phyloP scores from a whole-genome alignment of 2,113 vertebrate genomes.

The Oncorhynchus keta region DNA sequence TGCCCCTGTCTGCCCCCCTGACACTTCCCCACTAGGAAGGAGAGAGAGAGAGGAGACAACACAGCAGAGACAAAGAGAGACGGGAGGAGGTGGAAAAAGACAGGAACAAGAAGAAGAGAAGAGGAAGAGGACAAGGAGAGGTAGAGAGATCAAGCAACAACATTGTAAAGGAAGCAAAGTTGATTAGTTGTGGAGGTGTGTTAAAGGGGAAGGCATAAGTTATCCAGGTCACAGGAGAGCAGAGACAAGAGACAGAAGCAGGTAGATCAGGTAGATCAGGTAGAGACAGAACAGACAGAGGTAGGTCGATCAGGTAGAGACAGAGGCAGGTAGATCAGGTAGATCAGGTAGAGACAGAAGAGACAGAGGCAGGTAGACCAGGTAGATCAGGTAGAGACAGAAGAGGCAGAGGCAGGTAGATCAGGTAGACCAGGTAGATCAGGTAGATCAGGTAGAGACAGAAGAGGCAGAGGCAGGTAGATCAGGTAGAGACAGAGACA shows the following conservation, averaged over 20 bases:
- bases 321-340: background rate
- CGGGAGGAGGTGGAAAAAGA: slow-evolving; percentile 39
- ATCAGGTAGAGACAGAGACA: slow-evolving; percentile 3
- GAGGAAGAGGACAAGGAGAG: slow-evolving; percentile 10
- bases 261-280: too few species aligned
- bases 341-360: background rate
- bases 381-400: background rate
- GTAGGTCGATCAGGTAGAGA: too few species aligned
- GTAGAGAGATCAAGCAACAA: slow-evolving; percentile 14
- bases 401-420: slow-evolving; percentile 43
- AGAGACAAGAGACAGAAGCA: slow-evolving; percentile 33
- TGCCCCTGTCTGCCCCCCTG: slow-evolving; percentile 89
- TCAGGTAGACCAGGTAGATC: slow-evolving; percentile 52
- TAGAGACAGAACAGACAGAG: too few species aligned
- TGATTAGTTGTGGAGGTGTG: slow-evolving; percentile 30
- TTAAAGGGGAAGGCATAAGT: slow-evolving; percentile 41
- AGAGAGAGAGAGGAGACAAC: slow-evolving; percentile 44
- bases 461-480: slow-evolving; percentile 23
- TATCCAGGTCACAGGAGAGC: slow-evolving; percentile 1
- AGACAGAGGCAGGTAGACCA: background rate
- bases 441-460: slow-evolving; percentile 11
- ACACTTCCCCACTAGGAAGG: slow-evolving; percentile 86
- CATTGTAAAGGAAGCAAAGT: slow-evolving; percentile 61
- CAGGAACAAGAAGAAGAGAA: slow-evolving; percentile 34
- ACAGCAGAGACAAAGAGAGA: slow-evolving; percentile 63